These are phyloP conservation scores for Empis stercorea DNA, from an alignment of 2,888 invertebrate genomes.

Conservation along the genomic window DNA sequence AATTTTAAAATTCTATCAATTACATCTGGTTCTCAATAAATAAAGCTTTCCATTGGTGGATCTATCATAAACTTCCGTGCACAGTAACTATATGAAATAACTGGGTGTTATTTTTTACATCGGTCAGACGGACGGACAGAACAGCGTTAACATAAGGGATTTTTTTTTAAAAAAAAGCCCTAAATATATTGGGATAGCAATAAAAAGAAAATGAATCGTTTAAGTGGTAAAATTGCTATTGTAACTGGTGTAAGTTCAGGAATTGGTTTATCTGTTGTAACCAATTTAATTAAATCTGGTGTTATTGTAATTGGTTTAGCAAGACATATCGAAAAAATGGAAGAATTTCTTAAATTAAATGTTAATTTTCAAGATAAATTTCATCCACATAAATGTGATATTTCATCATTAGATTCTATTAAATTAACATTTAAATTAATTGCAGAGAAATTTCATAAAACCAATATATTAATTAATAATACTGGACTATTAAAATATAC, in stretches of 20 bases:
- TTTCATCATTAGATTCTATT: conserved; percentile 40
- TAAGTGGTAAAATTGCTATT: background rate
- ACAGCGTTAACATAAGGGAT: too few relatives aligned
- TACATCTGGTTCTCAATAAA: too few relatives aligned
- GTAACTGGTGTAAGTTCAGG: conserved; percentile 43
- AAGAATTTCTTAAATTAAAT: conserved; percentile 19
- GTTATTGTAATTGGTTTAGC: conserved; percentile 43
- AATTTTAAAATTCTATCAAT: too few relatives aligned
- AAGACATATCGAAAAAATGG: conserved; percentile 34
- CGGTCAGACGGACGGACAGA: too few relatives aligned
- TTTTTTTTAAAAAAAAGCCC: too few relatives aligned
- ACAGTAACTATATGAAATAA: too few relatives aligned
- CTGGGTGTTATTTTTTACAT: too few relatives aligned
- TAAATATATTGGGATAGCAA: too few relatives aligned
- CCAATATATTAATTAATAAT: conserved; percentile 45
- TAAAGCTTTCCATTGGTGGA: too few relatives aligned
- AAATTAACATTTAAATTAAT: conserved; percentile 39
- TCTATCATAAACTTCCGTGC: too few relatives aligned
- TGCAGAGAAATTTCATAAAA: conserved; percentile 37
- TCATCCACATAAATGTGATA: conserved; percentile 38
- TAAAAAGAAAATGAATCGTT: background rate
- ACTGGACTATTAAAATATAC: conserved; percentile 36
- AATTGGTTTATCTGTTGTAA: conserved; percentile 40
- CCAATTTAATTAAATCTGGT: conserved; percentile 36
- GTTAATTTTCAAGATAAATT: conserved; percentile 24